A percentile compares a stretch with the other conserved stretches of the same genome.
Conservation (phyloP, 1,140 invertebrate species). For the Lordiphosa mommai region DNA sequence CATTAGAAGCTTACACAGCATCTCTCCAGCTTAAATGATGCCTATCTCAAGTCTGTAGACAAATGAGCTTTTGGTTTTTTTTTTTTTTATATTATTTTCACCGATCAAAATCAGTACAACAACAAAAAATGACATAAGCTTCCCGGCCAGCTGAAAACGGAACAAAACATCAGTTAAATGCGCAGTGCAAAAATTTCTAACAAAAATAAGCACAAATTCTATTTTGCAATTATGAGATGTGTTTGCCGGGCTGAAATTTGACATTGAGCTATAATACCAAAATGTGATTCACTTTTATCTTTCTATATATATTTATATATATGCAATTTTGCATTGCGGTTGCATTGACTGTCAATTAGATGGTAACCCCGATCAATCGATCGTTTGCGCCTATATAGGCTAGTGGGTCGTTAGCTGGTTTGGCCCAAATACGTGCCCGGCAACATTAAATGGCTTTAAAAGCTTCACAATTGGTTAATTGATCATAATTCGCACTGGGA, state of each 20-base stretch:
- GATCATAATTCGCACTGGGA: slow-evolving; percentile 41
- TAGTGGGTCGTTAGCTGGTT: slow-evolving; percentile 55
- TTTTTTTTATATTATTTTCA: slow-evolving; percentile 41
- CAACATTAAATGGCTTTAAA: slow-evolving; percentile 44
- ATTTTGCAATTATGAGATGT: slow-evolving; percentile 37
- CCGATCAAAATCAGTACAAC: slow-evolving; percentile 65
- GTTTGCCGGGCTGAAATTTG: slow-evolving; percentile 24
- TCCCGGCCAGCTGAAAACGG: slow-evolving; percentile 17
- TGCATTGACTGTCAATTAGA: slow-evolving; percentile 32
- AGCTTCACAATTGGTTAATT: slow-evolving; percentile 65
- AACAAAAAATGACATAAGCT: slow-evolving; percentile 74
- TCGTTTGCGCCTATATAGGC: slow-evolving; percentile 47
- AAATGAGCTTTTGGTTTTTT: slow-evolving; percentile 64
- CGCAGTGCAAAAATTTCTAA: slow-evolving; percentile 58
- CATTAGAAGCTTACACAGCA: slow-evolving; percentile 33
- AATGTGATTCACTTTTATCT: slow-evolving; percentile 24
- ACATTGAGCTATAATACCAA: slow-evolving; percentile 9
- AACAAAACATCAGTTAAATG: slow-evolving; percentile 52
- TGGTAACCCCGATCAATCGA: slow-evolving; percentile 32
- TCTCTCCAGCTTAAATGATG: slow-evolving; percentile 11
- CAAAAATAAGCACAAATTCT: slow-evolving; percentile 28
- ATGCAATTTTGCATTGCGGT: slow-evolving; percentile 49
- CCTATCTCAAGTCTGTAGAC: slow-evolving; percentile 49
- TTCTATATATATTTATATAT: no score
- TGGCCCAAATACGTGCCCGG: slow-evolving; percentile 57